Percentiles rank a stretch among this genome's conserved stretches.
phyloP scores from a whole-genome alignment of 1,140 invertebrate genomes.

The Oppia nitens region DNA sequence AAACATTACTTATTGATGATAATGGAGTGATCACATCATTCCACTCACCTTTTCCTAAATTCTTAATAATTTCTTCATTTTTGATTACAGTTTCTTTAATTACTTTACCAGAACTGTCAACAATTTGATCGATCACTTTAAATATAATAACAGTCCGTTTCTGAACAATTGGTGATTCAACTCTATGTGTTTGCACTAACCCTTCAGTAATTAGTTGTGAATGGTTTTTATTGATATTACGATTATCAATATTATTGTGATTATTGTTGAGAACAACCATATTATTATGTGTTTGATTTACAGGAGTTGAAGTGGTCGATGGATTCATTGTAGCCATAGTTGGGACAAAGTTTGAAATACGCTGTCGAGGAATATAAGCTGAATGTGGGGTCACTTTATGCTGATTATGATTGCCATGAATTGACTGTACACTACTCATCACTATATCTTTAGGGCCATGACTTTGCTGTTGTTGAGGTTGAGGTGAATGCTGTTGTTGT shows the following conservation, averaged over 20 bases:
- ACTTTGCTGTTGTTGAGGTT: too few species aligned
- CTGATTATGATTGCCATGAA: too few species aligned
- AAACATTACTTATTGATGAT: background rate
- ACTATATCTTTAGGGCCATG: background rate
- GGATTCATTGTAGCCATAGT: background rate
- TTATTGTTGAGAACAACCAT: background rate
- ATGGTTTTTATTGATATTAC: background rate
- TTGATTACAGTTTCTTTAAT: slow-evolving; percentile 7
- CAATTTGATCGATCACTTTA: slow-evolving; percentile 6
- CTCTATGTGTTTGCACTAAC: background rate
- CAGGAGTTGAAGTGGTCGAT: background rate
- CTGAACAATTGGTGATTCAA: background rate
- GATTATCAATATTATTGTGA: background rate
- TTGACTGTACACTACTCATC: too few species aligned
- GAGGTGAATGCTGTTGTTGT: too few species aligned
- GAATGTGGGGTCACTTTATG: background rate
- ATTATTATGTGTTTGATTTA: background rate
- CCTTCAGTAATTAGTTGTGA: background rate
- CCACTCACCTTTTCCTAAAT: background rate
- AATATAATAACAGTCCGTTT: slow-evolving; percentile 6
- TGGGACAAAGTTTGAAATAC: background rate
- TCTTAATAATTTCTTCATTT: slow-evolving; percentile 5
- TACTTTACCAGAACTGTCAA: slow-evolving; percentile 1
- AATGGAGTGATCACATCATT: background rate
- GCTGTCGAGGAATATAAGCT: background rate